A percentile compares a stretch with the other conserved stretches of the same genome.
These are phyloP conservation scores for Vombatus ursinus DNA, from an alignment of 2,113 vertebrate species.

Conservation along the genomic window DNA sequence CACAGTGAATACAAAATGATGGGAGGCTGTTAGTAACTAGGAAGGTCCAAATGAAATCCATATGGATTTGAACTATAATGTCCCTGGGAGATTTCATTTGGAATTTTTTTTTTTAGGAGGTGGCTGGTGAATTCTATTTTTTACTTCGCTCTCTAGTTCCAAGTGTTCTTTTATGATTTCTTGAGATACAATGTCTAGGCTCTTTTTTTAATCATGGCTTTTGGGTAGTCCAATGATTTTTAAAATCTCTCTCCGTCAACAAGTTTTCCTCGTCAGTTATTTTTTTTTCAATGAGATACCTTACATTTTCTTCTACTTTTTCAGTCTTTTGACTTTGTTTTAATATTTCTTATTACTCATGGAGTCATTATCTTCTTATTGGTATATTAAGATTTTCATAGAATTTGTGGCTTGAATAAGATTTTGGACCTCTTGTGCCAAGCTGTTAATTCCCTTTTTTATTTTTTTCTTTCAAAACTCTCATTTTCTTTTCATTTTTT, in stretches of 20 bases:
- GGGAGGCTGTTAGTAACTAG: too few species aligned
- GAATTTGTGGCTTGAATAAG: background rate
- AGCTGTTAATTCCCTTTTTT: background rate
- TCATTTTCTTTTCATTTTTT: background rate
- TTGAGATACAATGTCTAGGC: background rate
- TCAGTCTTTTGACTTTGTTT: background rate
- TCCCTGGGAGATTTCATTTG: background rate
- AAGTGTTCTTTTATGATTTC: background rate
- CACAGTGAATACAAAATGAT: too few species aligned
- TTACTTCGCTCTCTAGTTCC: background rate
- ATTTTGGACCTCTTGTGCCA: background rate
- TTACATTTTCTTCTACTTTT: background rate
- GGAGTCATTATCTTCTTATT: background rate
- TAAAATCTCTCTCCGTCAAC: background rate
- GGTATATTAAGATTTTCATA: background rate
- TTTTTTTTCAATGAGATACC: background rate
- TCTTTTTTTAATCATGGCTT: background rate
- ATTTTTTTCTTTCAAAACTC: background rate
- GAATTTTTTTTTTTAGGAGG: background rate
- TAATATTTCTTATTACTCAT: background rate
- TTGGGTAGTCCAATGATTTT: background rate
- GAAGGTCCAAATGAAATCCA: too few species aligned
- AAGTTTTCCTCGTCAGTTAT: background rate
- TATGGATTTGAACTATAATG: background rate
- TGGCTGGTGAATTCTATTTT: background rate